phyloP scores from a whole-genome alignment of 2,888 invertebrate species.

The Cynaeus angustus region DNA sequence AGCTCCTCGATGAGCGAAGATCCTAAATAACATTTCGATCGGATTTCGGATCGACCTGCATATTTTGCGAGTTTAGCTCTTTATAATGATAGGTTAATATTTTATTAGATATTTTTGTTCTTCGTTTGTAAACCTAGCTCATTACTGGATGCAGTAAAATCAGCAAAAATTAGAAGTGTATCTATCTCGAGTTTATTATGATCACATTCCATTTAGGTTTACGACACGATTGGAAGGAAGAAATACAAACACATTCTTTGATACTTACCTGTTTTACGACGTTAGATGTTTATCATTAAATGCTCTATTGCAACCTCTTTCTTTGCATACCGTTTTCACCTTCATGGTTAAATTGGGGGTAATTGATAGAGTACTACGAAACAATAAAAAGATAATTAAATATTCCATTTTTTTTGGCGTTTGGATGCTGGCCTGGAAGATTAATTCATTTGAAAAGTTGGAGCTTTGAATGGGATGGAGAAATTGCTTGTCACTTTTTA shows the following conservation, averaged over 20 bases:
- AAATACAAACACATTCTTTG: not conserved
- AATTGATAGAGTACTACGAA: constrained; percentile 8
- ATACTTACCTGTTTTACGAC: constrained; percentile 10
- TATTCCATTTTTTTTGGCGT: constrained; percentile 3
- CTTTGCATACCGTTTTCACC: constrained; percentile 9
- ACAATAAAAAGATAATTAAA: not conserved
- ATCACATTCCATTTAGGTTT: constrained; percentile 18
- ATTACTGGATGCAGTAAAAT: not conserved
- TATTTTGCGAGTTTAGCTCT: not conserved
- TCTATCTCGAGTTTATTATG: constrained; percentile 20
- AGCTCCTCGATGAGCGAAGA: too few species aligned
- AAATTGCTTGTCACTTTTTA: not conserved
- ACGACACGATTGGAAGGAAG: not conserved
- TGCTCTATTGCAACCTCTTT: not conserved
- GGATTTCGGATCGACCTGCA: too few species aligned
- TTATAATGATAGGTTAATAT: not conserved
- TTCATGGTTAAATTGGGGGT: constrained; percentile 15
- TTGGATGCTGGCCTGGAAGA: not conserved
- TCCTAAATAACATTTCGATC: too few species aligned
- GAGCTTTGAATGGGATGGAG: not conserved
- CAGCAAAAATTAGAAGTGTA: constrained; percentile 26
- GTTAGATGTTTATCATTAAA: constrained; percentile 1
- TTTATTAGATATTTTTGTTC: not conserved
- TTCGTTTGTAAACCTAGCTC: not conserved
- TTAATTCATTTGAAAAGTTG: not conserved